phyloP scores from a whole-genome alignment of 1,140 invertebrate species.

The Microplitis mediator region DNA sequence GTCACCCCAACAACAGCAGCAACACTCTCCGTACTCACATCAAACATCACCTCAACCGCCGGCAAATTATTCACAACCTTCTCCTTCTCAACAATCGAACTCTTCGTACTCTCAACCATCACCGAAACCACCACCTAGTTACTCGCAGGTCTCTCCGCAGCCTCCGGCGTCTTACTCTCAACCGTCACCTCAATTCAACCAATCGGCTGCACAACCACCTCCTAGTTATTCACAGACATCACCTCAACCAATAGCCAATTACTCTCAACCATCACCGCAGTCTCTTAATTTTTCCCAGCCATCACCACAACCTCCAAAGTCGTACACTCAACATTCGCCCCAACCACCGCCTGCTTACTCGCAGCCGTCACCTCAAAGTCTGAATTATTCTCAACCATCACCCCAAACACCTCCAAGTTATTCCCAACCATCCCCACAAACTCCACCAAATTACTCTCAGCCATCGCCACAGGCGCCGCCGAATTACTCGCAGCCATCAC shows the following conservation, averaged over 20 bases:
- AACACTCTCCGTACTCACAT: conserved; percentile 41
- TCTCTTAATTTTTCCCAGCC: conserved; percentile 48
- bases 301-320: conserved; percentile 47
- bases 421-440: conserved; percentile 45
- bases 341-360: conserved; percentile 24
- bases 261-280: conserved; percentile 50
- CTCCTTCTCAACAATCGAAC: conserved; percentile 32
- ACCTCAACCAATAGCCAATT: conserved; percentile 31
- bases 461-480: conserved; percentile 34
- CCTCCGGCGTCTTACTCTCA: conserved; percentile 47
- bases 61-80: conserved; percentile 44
- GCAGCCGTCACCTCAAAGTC: conserved; percentile 27
- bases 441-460: conserved; percentile 40
- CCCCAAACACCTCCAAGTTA: conserved; percentile 36
- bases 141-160: conserved; percentile 51
- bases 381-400: conserved; percentile 32
- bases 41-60: conserved; percentile 44
- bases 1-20: conserved; percentile 41
- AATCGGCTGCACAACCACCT: conserved; percentile 38
- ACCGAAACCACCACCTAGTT: conserved; percentile 36
- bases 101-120: conserved; percentile 36
- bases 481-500: too few species aligned
- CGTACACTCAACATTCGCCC: conserved; percentile 39
- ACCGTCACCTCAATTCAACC: conserved; percentile 50
- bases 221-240: too few species aligned